Evolutionary conservation across 2,888 invertebrate species (phyloP), one percentile per base, ranked within the genome.

Genomic region (Parnassius apollo): DNA sequence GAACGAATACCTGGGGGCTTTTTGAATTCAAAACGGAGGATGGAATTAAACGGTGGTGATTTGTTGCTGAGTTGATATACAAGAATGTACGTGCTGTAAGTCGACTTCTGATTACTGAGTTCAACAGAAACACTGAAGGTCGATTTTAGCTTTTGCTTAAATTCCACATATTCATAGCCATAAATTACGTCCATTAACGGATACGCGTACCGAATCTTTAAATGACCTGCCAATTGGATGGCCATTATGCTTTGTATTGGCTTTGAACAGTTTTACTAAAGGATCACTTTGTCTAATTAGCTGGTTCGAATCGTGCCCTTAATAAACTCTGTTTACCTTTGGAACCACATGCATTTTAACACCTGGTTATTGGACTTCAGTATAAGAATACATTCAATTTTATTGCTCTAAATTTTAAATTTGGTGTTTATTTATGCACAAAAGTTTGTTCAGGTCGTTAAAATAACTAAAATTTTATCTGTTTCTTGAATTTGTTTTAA

Each of bases 201-300:
- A 35, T 0, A 35, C 35, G 35, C 7, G 35, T 35, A 35, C 35
- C 35, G 13, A 50, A 58, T 49, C 44, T 50, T n/a, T 48, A 59
- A 42, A 50, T 44, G 45, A 56, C 22, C 42, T 55, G 25, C 44
- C n/a, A 44, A 56, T 50, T 56, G 18, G 44, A 61, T 49, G 50
- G 22, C 42, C 35, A 25, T 57, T 61, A 61, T 51, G 45, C 11
- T 57, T 51, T 45, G 56, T 51, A 61, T 42, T 35, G 25, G 44
- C 56, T 61, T 51, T 46, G 51, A 61, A 52, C 42, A 42, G 42
- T 57, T 57, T 57, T 57, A n/a, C 35, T 35, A 13, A 42, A 42
- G 52, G 42, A 61, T 61, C 57, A 57, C 52, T 61, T 50, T 42
- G 52, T 1, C 52, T 61, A 61, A 61, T 57, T 61, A 61, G 57